A percentile compares a stretch with the other conserved stretches of the same genome.
Evolutionary conservation across 2,888 invertebrate species (phyloP).

Genomic region (Spisula subtruncata): DNA sequence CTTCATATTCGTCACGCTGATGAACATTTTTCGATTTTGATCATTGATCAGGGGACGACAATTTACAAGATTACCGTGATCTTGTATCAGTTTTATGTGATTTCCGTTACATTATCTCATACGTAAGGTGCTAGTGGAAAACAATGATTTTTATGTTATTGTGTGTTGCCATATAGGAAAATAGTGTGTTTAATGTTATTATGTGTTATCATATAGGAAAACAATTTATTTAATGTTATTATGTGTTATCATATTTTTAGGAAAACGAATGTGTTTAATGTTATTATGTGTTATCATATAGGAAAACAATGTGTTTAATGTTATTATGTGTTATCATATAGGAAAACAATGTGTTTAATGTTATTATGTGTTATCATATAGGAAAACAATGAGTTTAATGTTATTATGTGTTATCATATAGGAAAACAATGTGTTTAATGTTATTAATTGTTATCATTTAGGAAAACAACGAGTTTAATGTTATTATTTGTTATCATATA

Average conservation of each 20-base stretch:
- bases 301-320: constrained; percentile 2
- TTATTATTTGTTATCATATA: background rate
- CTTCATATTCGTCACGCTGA: background rate
- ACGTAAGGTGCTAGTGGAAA: background rate
- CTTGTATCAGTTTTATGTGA: background rate
- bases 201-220: constrained; percentile 7
- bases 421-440: constrained; percentile 2
- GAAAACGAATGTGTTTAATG: constrained; percentile 2
- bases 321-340: background rate
- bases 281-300: background rate
- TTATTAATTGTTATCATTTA: background rate
- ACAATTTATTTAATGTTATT: background rate
- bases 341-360: constrained; percentile 2
- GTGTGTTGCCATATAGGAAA: background rate
- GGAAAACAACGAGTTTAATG: background rate
- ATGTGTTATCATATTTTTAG: constrained; percentile 4
- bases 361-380: background rate
- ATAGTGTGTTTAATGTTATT: background rate
- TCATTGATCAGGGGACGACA: background rate
- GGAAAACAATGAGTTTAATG: background rate
- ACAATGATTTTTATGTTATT: background rate
- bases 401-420: background rate
- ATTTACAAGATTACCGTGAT: background rate
- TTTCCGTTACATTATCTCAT: background rate
- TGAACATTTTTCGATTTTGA: background rate